Conservation (phyloP, 2,888 invertebrate genomes). For the Actias luna region DNA sequence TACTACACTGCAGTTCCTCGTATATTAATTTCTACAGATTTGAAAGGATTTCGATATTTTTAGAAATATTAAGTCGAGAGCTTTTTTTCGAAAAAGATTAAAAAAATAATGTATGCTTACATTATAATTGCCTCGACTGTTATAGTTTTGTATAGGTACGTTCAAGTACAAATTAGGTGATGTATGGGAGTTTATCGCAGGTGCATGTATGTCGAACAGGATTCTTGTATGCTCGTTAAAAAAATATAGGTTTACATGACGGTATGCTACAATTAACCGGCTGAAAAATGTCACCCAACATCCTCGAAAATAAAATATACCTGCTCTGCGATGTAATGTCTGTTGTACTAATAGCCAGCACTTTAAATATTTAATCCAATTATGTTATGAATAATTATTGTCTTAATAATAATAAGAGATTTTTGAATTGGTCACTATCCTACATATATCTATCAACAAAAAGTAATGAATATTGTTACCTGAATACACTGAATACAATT, state of each 20-base stretch:
- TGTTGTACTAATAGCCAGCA: slow-evolving; percentile 42
- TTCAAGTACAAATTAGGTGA: slow-evolving; percentile 35
- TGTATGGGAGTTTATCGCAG: slow-evolving; percentile 45
- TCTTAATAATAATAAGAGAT: background rate
- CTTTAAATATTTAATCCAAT: slow-evolving; percentile 20
- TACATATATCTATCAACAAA: background rate
- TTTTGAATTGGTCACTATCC: background rate
- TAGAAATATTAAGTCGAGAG: too few relatives aligned
- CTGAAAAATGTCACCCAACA: slow-evolving; percentile 72
- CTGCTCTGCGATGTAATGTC: slow-evolving; percentile 48
- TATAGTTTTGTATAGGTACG: slow-evolving; percentile 21
- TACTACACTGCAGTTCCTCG: too few relatives aligned
- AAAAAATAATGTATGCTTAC: slow-evolving; percentile 1
- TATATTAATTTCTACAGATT: too few relatives aligned
- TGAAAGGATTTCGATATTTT: too few relatives aligned
- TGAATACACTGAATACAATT: too few relatives aligned
- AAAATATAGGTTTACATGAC: slow-evolving; percentile 60
- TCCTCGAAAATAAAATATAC: slow-evolving; percentile 66
- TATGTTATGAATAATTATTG: background rate
- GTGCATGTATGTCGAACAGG: slow-evolving; percentile 53
- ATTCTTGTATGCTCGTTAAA: slow-evolving; percentile 57
- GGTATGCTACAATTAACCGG: slow-evolving; percentile 65
- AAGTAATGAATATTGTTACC: too few relatives aligned
- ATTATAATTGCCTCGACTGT: background rate
- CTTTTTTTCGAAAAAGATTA: background rate